These are phyloP conservation scores for Catocala nupta DNA, from an alignment of 2,888 invertebrate genomes.

Conservation along the genomic window DNA sequence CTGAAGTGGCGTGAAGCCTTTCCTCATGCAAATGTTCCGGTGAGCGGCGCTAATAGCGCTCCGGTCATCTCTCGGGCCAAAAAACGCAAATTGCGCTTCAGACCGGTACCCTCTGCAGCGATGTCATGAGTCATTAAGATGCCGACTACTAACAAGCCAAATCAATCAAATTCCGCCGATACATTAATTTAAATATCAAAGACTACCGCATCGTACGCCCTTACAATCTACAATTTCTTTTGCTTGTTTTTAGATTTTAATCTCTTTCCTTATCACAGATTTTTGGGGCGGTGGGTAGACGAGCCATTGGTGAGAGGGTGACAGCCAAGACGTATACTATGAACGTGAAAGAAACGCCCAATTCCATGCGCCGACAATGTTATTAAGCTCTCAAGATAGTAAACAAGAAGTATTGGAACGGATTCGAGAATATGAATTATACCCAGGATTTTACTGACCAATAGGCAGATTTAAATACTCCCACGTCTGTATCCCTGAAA, in stretches of 20 bases:
- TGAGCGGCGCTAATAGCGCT: conserved; percentile 55
- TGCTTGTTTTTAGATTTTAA: conserved; percentile 3
- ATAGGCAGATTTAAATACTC: too few relatives aligned
- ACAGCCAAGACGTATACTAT: too few relatives aligned
- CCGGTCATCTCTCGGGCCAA: conserved; percentile 46
- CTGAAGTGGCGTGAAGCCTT: conserved; percentile 34
- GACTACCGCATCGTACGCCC: conserved; percentile 30
- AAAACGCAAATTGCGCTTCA: conserved; percentile 54
- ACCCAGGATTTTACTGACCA: too few relatives aligned
- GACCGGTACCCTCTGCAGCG: conserved; percentile 52
- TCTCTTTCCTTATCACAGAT: conserved; percentile 1
- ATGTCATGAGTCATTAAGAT: conserved; percentile 53
- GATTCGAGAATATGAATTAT: too few relatives aligned
- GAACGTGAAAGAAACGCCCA: neutral
- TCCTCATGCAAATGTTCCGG: conserved; percentile 61
- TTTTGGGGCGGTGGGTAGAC: neutral
- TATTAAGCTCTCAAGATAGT: too few relatives aligned
- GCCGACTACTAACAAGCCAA: conserved; percentile 46
- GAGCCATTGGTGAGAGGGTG: too few relatives aligned
- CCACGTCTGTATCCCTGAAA: too few relatives aligned
- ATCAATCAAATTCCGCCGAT: conserved; percentile 57
- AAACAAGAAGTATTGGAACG: too few relatives aligned
- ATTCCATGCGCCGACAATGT: too few relatives aligned
- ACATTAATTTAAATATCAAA: conserved; percentile 53
- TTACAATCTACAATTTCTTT: conserved; percentile 16